Evolutionary conservation across 2,113 vertebrate genomes (phyloP), one percentile per base, ranked within the genome.

Genomic region (Alaudala cheleensis): DNA sequence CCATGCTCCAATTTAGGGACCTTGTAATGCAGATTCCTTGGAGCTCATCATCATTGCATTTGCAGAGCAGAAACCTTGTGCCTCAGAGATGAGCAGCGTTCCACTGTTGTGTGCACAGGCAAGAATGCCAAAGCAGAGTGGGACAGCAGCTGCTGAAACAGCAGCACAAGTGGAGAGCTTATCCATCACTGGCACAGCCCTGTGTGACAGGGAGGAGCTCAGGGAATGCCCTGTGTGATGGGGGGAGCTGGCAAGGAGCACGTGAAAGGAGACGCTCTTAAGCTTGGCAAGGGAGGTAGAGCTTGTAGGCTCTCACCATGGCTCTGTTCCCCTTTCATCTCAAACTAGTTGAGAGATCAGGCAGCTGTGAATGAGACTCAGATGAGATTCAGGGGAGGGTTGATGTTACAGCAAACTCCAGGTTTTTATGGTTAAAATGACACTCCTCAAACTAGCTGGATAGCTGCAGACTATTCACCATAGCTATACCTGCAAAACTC

Each of bases 121-220:
- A 51, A 23, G 53, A 34, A 1, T 0, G 3, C 5, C 9, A 3
- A 0, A 18, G 42, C 45, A 58, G 37, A 4, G 5, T 23, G 31
- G 20, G 9, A 6, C 26, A 53, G 51, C 45, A 56, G 64, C 79
- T 62, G 9, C 14, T 26, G 64, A 29, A 80, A 24, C 6, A 72
- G 69, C 66, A 61, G 50, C 29, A 33, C 12, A 5, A 17, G 16
- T 0, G 2, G 14, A 71, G 60, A 58, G 6, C 28, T 3, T 83
- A 29, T 58, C 29, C 22, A 8, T 2, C 3, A 1, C 16, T 4
- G 11, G 39, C 14, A n/a, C 22, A 54, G 33, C 83, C 65, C 45
- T 54, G 49, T 2, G 28, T 15, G 62, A 17, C 37, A 51, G 44
- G 5, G n/a, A 40, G 49, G 11, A 56, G 49, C 54, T 6, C 5